These are phyloP conservation scores for Chunga burmeisteri DNA, from an alignment of 2,113 vertebrate species.

Conservation along the genomic window DNA sequence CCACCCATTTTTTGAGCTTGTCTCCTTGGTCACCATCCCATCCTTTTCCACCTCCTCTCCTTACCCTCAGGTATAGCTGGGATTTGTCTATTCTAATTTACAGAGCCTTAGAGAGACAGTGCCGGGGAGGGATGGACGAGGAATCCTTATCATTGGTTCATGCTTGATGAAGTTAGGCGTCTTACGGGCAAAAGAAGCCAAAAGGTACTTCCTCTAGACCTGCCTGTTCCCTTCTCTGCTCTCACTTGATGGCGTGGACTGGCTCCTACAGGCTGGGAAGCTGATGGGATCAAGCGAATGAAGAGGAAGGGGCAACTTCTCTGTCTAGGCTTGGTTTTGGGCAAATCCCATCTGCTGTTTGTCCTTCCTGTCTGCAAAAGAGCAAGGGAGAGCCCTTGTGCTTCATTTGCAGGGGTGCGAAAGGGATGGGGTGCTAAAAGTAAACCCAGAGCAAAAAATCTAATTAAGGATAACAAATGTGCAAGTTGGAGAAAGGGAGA, in stretches of 20 bases:
- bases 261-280: neutral
- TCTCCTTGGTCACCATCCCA: neutral
- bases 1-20: neutral
- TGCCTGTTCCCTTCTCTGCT: neutral
- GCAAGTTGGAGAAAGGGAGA: neutral
- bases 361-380: neutral
- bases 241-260: neutral
- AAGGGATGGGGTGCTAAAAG: neutral
- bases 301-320: neutral
- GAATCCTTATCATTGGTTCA: neutral
- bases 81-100: neutral
- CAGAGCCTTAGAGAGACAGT: neutral
- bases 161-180: neutral
- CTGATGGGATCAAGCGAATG: neutral
- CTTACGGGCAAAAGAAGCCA: neutral
- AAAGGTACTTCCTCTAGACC: neutral
- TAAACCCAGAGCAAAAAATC: neutral
- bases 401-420: neutral
- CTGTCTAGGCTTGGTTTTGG: neutral
- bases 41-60: neutral
- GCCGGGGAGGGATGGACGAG: neutral
- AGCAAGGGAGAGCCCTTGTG: neutral
- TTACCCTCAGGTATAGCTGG: neutral
- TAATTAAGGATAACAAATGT: neutral
- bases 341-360: neutral